Percentiles rank a stretch among this genome's conserved stretches.
Conservation (phyloP, 2,888 invertebrate genomes). For the Leistus spinibarbis region DNA sequence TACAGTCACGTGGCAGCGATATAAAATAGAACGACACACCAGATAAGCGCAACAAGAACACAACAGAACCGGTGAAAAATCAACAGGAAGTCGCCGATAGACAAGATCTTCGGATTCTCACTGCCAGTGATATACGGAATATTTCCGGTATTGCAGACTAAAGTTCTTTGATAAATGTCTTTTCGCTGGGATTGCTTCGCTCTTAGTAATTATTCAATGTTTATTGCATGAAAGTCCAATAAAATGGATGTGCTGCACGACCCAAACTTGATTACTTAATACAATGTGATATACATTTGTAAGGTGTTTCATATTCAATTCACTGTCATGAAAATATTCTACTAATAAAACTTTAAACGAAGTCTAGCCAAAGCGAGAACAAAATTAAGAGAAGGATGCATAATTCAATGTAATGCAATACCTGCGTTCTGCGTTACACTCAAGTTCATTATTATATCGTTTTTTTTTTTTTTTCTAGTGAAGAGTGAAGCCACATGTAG, state of each 20-base stretch:
- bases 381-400: too few species aligned
- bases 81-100: constrained; percentile 34
- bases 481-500: background rate
- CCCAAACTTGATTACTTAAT: too few species aligned
- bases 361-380: too few species aligned
- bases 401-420: too few species aligned
- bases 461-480: too few species aligned
- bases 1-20: constrained; percentile 25
- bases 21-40: background rate
- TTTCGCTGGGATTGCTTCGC: constrained; percentile 22
- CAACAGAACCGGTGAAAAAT: constrained; percentile 21
- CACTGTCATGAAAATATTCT: too few species aligned
- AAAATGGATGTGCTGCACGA: too few species aligned
- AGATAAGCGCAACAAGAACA: background rate
- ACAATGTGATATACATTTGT: too few species aligned
- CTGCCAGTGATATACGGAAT: constrained; percentile 22
- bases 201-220: constrained; percentile 19
- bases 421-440: too few species aligned
- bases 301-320: too few species aligned
- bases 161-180: constrained; percentile 32
- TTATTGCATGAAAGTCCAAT: background rate
- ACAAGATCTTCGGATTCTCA: constrained; percentile 17
- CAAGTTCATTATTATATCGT: too few species aligned
- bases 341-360: too few species aligned
- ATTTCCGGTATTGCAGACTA: constrained; percentile 35